These are phyloP conservation scores for Callocephalon fimbriatum DNA, from an alignment of 2,113 vertebrate genomes.

Conservation along the genomic window DNA sequence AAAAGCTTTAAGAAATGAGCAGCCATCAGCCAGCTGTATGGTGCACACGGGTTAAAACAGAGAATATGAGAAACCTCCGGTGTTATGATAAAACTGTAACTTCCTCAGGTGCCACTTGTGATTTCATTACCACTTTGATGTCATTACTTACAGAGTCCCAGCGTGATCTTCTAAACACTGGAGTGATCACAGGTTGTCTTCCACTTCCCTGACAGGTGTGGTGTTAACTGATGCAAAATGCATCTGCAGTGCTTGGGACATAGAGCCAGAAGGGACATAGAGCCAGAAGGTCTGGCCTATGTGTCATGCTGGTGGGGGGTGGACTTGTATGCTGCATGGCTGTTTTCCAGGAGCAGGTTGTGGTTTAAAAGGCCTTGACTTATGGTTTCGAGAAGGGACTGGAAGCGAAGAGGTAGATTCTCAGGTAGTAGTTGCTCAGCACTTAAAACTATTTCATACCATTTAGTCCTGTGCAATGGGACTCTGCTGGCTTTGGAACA, in stretches of 20 bases:
- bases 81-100: neutral
- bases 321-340: neutral
- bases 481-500: neutral
- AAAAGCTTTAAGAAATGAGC: neutral
- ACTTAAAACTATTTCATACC: neutral
- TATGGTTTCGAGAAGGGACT: neutral
- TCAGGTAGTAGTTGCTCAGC: neutral
- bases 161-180: neutral
- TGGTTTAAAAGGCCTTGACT: neutral
- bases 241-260: accelerated
- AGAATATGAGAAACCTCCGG: neutral
- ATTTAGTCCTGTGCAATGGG: too few species aligned
- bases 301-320: neutral
- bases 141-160: neutral
- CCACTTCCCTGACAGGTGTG: neutral
- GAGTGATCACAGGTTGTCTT: neutral
- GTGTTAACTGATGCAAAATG: neutral
- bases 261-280: neutral
- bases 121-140: neutral
- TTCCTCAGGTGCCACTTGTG: neutral
- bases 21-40: neutral
- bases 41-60: neutral
- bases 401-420: neutral
- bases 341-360: neutral
- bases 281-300: neutral